Evolutionary conservation across 2,888 invertebrate species (phyloP).

Genomic region (Drosophila demipolita): DNA sequence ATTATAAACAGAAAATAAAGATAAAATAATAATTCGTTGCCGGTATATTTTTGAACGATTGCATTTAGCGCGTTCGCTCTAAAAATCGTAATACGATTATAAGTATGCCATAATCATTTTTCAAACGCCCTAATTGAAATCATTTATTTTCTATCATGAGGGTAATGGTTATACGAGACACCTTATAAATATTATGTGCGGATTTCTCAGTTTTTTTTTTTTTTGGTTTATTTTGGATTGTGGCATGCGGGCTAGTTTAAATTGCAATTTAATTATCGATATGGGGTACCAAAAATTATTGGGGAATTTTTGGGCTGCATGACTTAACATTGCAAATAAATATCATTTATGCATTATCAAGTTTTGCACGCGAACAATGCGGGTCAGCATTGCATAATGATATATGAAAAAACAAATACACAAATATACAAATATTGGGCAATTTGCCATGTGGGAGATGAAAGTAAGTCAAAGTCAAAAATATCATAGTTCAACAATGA

Average conservation of each 20-base stretch:
- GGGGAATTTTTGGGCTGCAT: conserved; percentile 10
- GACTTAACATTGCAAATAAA: conserved; percentile 25
- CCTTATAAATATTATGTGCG: not conserved
- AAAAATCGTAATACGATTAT: conserved; percentile 68
- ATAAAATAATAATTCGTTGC: conserved; percentile 53
- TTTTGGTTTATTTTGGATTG: not conserved
- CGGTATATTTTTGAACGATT: conserved; percentile 52
- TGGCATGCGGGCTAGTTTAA: conserved; percentile 55
- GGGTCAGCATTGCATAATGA: conserved; percentile 62
- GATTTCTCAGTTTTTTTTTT: conserved; percentile 4
- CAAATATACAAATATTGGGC: no score
- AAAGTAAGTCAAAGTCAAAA: conserved; percentile 57
- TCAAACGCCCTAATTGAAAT: conserved; percentile 77
- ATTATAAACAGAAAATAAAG: conserved; percentile 65
- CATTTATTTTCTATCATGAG: conserved; percentile 66
- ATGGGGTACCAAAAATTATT: conserved; percentile 18
- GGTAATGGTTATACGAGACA: conserved; percentile 32
- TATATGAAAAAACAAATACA: conserved; percentile 46
- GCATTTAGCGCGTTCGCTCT: conserved; percentile 50
- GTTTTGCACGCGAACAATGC: conserved; percentile 62
- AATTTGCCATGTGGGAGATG: conserved; percentile 50
- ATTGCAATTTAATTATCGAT: conserved; percentile 70
- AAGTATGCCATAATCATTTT: conserved; percentile 77
- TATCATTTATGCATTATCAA: conserved; percentile 47
- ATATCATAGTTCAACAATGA: conserved; percentile 30